A percentile compares a stretch with the other conserved stretches of the same genome.
These are phyloP conservation scores for Sipunculus nudus DNA, from an alignment of 2,888 invertebrate genomes.

Conservation along the genomic window DNA sequence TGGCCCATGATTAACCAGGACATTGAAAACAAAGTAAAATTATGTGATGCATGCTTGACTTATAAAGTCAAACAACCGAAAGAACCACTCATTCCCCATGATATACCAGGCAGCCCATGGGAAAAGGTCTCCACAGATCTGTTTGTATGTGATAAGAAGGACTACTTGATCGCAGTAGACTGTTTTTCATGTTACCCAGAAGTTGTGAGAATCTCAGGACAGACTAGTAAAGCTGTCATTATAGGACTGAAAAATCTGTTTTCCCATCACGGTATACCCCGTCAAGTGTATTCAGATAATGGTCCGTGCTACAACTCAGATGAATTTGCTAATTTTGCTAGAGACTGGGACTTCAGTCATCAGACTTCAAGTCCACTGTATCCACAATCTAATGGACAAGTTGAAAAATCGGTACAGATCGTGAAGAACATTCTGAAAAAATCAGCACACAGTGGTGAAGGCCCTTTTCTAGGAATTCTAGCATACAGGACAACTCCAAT, in stretches of 20 bases:
- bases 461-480: too few relatives aligned
- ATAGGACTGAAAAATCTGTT: conserved; percentile 24
- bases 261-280: conserved; percentile 36
- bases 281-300: conserved; percentile 31
- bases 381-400: conserved; percentile 37
- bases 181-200: conserved; percentile 20
- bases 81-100: conserved; percentile 21
- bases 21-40: conserved; percentile 14
- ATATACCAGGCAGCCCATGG: conserved; percentile 14
- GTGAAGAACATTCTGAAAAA: conserved; percentile 28
- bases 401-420: conserved; percentile 33
- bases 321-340: conserved; percentile 29
- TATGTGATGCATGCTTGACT: conserved; percentile 8
- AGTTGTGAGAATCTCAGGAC: conserved; percentile 3
- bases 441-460: too few relatives aligned
- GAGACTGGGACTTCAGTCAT: conserved; percentile 11
- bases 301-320: conserved; percentile 32
- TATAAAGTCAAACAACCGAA: conserved; percentile 4
- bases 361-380: conserved; percentile 31
- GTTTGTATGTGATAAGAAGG: conserved; percentile 7
- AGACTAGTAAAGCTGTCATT: conserved; percentile 1
- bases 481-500: too few relatives aligned
- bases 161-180: conserved; percentile 22
- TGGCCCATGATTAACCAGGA: conserved; percentile 28
- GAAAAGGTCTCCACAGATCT: conserved; percentile 15